These are phyloP conservation scores for Plutomurus gul DNA, from an alignment of 1,140 invertebrate species.

Conservation along the genomic window DNA sequence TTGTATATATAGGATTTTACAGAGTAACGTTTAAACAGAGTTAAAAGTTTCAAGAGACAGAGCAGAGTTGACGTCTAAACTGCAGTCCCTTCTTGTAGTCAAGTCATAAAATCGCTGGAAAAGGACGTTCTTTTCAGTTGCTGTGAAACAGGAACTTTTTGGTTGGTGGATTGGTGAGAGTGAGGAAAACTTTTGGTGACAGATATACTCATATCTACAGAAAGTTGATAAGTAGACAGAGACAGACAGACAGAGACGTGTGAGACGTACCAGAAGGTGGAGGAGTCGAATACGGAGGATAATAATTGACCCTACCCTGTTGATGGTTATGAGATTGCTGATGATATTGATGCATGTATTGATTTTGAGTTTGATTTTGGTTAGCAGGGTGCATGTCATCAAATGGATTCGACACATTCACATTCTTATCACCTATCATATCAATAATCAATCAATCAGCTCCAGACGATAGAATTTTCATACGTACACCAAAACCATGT, in stretches of 20 bases:
- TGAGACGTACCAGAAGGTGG: constrained; percentile 24
- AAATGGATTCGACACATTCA: constrained; percentile 80
- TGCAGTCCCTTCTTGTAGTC: neutral
- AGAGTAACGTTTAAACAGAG: neutral
- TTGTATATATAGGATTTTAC: no score
- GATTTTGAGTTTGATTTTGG: constrained; percentile 54
- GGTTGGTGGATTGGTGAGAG: neutral
- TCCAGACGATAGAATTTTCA: neutral
- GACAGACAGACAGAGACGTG: neutral
- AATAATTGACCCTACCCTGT: constrained; percentile 47
- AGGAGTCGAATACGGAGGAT: constrained; percentile 40
- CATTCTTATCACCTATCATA: constrained; percentile 61
- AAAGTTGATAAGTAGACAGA: constrained; percentile 26
- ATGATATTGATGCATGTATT: constrained; percentile 55
- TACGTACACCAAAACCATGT: neutral
- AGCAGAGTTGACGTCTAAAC: constrained; percentile 2
- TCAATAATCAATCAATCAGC: constrained; percentile 32
- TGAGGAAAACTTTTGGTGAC: neutral
- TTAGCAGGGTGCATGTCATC: constrained; percentile 69
- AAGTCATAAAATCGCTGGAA: neutral
- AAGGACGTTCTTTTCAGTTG: neutral
- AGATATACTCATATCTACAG: constrained; percentile 3
- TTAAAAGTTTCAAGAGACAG: neutral
- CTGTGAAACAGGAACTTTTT: neutral
- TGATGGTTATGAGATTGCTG: constrained; percentile 38